Evolutionary conservation across 2,888 invertebrate species (phyloP).

Genomic region (Monoplex corrugatus): DNA sequence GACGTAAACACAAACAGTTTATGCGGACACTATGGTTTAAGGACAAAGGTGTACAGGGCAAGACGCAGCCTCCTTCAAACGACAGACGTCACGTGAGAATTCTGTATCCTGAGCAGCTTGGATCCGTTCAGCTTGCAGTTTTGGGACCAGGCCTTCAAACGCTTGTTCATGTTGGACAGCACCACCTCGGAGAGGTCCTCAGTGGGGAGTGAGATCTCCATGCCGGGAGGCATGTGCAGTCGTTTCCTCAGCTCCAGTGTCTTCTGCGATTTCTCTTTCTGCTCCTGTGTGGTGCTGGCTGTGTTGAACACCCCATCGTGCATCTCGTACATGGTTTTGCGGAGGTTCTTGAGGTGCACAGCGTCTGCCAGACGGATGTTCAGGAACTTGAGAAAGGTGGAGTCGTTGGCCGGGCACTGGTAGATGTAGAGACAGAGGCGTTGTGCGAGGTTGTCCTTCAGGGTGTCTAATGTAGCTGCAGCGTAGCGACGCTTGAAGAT

Average conservation of each 20-base stretch:
- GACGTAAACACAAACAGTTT: too few relatives aligned
- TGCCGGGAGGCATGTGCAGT: conserved; percentile 55
- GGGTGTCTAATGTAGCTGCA: conserved; percentile 57
- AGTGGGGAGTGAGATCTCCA: conserved; percentile 52
- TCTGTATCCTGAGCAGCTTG: conserved; percentile 48
- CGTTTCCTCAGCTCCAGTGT: conserved; percentile 53
- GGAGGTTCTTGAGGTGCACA: conserved; percentile 46
- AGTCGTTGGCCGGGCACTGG: conserved; percentile 61
- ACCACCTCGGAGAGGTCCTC: conserved; percentile 57
- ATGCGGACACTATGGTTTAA: too few relatives aligned
- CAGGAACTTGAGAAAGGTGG: conserved; percentile 69
- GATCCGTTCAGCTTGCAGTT: conserved; percentile 54
- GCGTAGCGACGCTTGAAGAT: conserved; percentile 69
- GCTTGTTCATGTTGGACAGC: conserved; percentile 55
- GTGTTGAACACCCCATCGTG: background rate
- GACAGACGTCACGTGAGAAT: conserved; percentile 31
- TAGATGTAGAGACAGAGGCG: conserved; percentile 71
- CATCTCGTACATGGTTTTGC: conserved; percentile 32
- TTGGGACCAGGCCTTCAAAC: conserved; percentile 55
- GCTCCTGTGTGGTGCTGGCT: background rate
- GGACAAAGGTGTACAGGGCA: too few relatives aligned
- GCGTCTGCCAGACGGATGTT: conserved; percentile 70
- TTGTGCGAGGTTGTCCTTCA: conserved; percentile 67
- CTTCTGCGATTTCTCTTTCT: conserved; percentile 4
- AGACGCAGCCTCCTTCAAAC: background rate